Evolutionary conservation across 2,113 vertebrate species (phyloP), one percentile per base, ranked within the genome.

Genomic region (Eidolon helvum): DNA sequence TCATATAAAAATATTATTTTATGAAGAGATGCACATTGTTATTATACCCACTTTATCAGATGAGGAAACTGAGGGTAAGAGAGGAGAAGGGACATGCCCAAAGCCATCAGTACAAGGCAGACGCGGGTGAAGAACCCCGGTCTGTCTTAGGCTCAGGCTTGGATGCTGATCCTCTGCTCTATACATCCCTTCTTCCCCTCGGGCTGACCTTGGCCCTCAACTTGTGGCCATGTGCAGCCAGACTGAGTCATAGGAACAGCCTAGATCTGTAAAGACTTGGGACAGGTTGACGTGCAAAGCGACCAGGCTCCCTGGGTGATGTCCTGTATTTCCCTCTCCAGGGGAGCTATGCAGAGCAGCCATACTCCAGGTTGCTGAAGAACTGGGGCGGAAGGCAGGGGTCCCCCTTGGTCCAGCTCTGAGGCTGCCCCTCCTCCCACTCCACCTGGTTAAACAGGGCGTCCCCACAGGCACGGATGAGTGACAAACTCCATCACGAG

Each of bases 341-440:
- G 69, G 48, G 28, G 7, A 19, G 18, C 5, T 45, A 14, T 24
- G 21, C 0, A 82, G 38, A 55, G 85, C 22, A 75, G 33, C 0
- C 0, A 0, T 55, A 3, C 4, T 30, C 22, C 0, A 65, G 33
- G 61, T 5, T 40, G 21, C 4, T 18, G 28, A 33, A 35, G 66
- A 4, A 53, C 71, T 78, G 3, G 22, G 10, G 43, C 63, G 30
- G 16, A 4, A 3, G 48, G 35, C 0, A 26, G 19, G 26, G 35
- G 24, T 40, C 21, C 40, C 68, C 78, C 21, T 33, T 11, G 48
- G 35, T 74, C 50, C 55, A 55, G 40, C 55, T 78, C 33, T 1
- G 26, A 30, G 22, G 22, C 61, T 83, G 69, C 28, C 71, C 69
- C 18, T 38, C 59, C 22, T 4, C 40, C 4, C 4, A 53, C 18